Evolutionary conservation across 2,888 invertebrate genomes (phyloP), one percentile per base, ranked within the genome.

Genomic region (Hedychridium roseum): DNA sequence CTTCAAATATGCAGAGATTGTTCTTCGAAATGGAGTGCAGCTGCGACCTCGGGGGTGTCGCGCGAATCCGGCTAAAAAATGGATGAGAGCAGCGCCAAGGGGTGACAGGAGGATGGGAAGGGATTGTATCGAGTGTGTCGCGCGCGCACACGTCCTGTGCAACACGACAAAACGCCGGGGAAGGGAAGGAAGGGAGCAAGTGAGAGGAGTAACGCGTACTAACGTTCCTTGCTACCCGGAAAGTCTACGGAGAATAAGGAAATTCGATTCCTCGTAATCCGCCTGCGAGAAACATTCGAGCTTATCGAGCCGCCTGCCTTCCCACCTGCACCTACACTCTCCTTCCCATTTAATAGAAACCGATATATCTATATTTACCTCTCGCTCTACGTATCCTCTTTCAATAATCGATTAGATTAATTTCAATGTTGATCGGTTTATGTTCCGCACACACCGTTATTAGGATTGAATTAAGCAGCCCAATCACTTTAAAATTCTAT

Each of bases 1-100:
- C 73, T 73, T 73, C 69, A 73, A 73, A 72, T 72, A 71, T 73
- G 72, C 70, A 71, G 67, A 73, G 70, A 73, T 72, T 68, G 70
- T 71, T 70, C 68, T 64, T 64, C 59, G 65, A 58, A 71, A 71
- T 70, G 57, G 64, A 64, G 63, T 64, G 65, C 73, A 73, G 72
- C 71, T 73, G 69, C 57, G 70, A 61, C 70, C 61, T 54, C 54
- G 34, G 47, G 58, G 57, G 64, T 66, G 64, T 66, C 60, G 67
- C n/a, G n/a, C 63, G 57, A 61, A 64, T 61, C 59, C 54, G 51
- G 43, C 50, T 64, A 63, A 63, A 64, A 64, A 64, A 63, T 58
- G 55, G 47, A 62, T 60, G 63, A 58, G 52, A 50, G 45, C 12
- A 27, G 27, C 12, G 27, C n/a, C n/a, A 32, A 14, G 16, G 30